Base-by-base conservation (phyloP, 2,113 vertebrate genomes). In the Leucosticte australis region DNA sequence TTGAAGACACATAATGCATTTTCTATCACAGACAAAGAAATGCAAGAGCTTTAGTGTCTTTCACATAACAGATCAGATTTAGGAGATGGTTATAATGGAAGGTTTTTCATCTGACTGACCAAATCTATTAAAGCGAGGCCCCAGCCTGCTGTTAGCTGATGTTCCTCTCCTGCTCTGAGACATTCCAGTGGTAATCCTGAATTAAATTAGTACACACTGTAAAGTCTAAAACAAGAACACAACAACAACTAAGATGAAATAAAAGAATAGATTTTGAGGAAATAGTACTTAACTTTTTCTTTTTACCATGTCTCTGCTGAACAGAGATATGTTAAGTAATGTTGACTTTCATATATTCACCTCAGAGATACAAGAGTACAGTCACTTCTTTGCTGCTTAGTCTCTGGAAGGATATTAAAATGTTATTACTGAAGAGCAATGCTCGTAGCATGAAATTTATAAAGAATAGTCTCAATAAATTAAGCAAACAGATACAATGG, bases 1-100 rank as follows among this genome's bases (percentile, higher is more conserved):
- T 0, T 42, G 63, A 42, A 83, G 67, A 77, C 9, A 94, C 47
- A 70, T 64, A 96, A 91, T 87, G 50, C 33, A 93, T 70, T 94
- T 95, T 27, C 57, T 89, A 20, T 73, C 23, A 77, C 53, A 67
- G 73, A 89, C 65, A 86, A 79, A 86, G 76, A 95, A 88, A 91
- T 46, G 14, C 35, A 62, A 70, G 44, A 62, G 35, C 59, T 88
- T 75, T 92, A 81, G 47, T 69, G 49, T 41, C 18, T 91, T 79
- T 89, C 63, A 90, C 1, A 0, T 62, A 91, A 64, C 6, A 76
- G 59, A 83, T 47, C 42, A 59, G n/a, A 53, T 70, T 86, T 47
- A 81, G 23, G n/a, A 74, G 68, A 70, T 80, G 41, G 22, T 85
- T 83, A 15, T 39, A 94, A 91, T 73, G 44, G 76, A 83, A 82